A percentile compares a stretch with the other conserved stretches of the same genome.
Evolutionary conservation across 1,140 invertebrate genomes (phyloP).

Genomic region (Bombus superbus): DNA sequence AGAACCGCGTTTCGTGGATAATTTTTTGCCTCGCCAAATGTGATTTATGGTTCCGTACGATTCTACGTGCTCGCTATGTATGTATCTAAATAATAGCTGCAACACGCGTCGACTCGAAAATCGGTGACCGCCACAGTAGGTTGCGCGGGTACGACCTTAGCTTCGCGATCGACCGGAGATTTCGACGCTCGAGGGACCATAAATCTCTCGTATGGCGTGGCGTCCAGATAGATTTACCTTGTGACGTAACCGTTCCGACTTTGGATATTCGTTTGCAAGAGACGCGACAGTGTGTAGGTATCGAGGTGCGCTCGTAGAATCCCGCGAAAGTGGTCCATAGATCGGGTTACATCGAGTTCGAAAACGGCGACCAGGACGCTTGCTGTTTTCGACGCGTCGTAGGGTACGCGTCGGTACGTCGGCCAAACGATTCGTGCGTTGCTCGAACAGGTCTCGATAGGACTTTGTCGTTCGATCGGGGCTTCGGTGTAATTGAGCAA

Average conservation of each 20-base stretch:
- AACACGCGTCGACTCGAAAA: background rate
- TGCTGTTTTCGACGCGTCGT: background rate
- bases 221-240: background rate
- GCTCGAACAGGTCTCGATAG: background rate
- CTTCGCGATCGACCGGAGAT: background rate
- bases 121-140: background rate
- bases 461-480: constrained; percentile 18
- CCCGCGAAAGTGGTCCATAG: background rate
- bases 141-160: too few species aligned
- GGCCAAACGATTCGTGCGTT: background rate
- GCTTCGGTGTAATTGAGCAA: constrained; percentile 22
- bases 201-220: background rate
- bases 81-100: too few species aligned
- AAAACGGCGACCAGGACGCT: background rate
- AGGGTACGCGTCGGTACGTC: background rate
- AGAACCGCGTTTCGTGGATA: background rate
- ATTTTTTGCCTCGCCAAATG: background rate
- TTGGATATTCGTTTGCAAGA: background rate
- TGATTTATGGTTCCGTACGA: background rate
- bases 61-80: background rate
- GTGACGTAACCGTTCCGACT: too few species aligned
- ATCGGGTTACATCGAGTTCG: constrained; percentile 24
- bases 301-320: background rate
- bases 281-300: background rate
- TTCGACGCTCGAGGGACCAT: background rate